Conservation (phyloP, 35 echinoderm and acorn worm genomes). For the Ophiothrix spiculata region DNA sequence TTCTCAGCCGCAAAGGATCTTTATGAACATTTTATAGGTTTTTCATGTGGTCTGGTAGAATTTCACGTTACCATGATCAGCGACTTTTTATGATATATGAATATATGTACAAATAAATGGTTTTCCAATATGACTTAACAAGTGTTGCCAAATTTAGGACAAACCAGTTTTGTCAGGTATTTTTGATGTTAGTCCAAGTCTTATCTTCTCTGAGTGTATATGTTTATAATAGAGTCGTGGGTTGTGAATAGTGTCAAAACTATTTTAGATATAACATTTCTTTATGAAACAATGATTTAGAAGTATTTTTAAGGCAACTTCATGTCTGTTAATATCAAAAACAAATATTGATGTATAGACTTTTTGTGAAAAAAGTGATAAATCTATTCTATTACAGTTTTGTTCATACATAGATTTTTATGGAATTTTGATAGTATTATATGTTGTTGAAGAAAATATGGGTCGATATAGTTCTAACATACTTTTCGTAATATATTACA, state of each 20-base stretch:
- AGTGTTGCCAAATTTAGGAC: background rate
- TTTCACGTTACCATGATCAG: background rate
- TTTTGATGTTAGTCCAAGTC: background rate
- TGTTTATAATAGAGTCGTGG: too few relatives aligned
- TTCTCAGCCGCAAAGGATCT: background rate
- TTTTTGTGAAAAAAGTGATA: too few relatives aligned
- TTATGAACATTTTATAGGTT: background rate
- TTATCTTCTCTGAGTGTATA: background rate
- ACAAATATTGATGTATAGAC: too few relatives aligned
- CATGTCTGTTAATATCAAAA: too few relatives aligned
- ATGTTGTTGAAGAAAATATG: too few relatives aligned
- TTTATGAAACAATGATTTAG: too few relatives aligned
- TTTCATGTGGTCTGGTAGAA: background rate
- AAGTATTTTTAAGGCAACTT: background rate
- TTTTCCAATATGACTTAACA: background rate
- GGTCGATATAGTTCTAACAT: too few relatives aligned
- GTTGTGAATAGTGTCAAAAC: background rate
- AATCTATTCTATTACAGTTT: too few relatives aligned
- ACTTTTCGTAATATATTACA: too few relatives aligned
- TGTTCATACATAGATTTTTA: too few relatives aligned
- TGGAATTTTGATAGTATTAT: too few relatives aligned
- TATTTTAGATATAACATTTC: too few relatives aligned
- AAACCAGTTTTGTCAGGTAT: background rate
- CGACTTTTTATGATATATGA: background rate
- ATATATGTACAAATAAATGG: background rate